A percentile compares a stretch with the other conserved stretches of the same genome.
These are phyloP conservation scores for Dynastes grantii DNA, from an alignment of 2,888 invertebrate genomes.

Conservation along the genomic window DNA sequence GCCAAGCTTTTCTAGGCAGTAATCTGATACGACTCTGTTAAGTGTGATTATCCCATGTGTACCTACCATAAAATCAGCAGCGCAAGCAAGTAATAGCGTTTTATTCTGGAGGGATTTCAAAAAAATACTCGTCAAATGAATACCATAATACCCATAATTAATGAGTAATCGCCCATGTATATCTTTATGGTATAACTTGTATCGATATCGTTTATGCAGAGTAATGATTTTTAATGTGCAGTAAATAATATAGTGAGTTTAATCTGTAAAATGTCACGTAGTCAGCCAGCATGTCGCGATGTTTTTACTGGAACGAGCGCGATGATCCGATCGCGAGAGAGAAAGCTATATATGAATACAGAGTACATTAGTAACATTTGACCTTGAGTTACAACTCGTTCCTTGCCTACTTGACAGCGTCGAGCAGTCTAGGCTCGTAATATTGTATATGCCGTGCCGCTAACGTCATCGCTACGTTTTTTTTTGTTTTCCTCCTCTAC, in stretches of 20 bases:
- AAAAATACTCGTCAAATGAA: conserved; percentile 15
- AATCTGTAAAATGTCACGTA: conserved; percentile 49
- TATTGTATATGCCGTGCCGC: conserved; percentile 40
- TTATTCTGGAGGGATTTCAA: neutral
- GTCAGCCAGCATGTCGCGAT: conserved; percentile 48
- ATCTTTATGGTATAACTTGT: conserved; percentile 8
- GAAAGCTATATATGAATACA: conserved; percentile 21
- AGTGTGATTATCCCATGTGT: neutral
- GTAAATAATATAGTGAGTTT: conserved; percentile 43
- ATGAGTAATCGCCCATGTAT: neutral
- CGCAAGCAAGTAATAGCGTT: neutral
- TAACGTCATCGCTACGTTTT: conserved; percentile 51
- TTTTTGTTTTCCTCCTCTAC: conserved; percentile 33
- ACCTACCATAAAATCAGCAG: neutral
- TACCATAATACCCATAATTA: conserved; percentile 9
- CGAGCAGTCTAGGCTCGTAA: conserved; percentile 58
- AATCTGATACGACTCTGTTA: neutral
- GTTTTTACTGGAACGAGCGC: conserved; percentile 39
- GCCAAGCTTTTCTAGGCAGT: neutral
- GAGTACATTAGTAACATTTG: conserved; percentile 59
- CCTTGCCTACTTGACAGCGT: conserved; percentile 55
- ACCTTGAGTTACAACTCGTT: conserved; percentile 58
- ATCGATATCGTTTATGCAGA: conserved; percentile 39
- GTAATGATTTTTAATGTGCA: conserved; percentile 46
- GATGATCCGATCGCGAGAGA: conserved; percentile 28